Base-by-base conservation (phyloP, 1,140 invertebrate species). In the Oncopodura yosiiana region DNA sequence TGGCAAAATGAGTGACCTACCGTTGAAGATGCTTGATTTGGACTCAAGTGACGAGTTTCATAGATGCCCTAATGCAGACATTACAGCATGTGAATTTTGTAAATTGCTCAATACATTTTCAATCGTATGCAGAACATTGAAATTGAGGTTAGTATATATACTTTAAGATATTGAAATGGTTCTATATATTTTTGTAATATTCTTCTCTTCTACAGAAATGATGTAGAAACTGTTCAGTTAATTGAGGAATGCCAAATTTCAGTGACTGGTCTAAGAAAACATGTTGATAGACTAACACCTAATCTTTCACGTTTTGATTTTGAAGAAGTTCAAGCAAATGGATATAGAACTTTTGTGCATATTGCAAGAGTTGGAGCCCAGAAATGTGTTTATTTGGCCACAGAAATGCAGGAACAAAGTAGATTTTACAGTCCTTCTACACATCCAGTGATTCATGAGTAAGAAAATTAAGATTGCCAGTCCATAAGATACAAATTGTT, bases 71-170 rank as follows among this genome's bases (percentile, higher is more conserved):
- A 64, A 60, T 24, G 58, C 58, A 9, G 62, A 64, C 32, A 27
- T 64, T 34, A 27, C 58, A 16, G 62, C 62, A 14, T 64, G 62
- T 50, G 62, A 64, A 44, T 60, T 60, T 23, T 64, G 62, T 41
- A 61, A 64, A 55, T 38, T 61, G 14, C 32, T 64, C 2, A 60
- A 61, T 23, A 42, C 44, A 1, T 46, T 64, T n/a, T 30, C 58
- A 5, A 51, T 60, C n/a, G 12, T 64, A 4, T 43, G 45, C 29
- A n/a, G 62, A 14, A 58, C 43, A 16, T 64, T 60, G 27, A 64
- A 52, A 44, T 45, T 58, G 14, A 50, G 56, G 62, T 64, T 45
- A 58, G 52, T 36, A 24, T 3, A n/a, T 43, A 42, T 19, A 16
- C 5, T 41, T 21, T 9, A 9, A 11, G 23, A 4, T 16, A 21